Percentiles rank a stretch among this genome's conserved stretches.
Conservation (phyloP, 2,797 vertebrate species). For the Myotis findleyi region DNA sequence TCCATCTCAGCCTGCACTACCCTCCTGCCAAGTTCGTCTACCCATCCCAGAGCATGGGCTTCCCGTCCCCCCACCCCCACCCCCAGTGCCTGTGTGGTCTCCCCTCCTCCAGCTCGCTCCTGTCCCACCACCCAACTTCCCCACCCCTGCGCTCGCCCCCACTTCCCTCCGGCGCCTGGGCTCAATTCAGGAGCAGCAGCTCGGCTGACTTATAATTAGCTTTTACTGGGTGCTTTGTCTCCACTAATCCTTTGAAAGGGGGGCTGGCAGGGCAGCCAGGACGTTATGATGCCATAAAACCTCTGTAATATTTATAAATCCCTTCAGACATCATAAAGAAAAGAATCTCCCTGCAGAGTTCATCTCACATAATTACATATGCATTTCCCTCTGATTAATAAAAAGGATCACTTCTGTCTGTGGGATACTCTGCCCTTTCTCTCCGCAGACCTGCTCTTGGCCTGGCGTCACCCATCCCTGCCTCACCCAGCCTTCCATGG, state of each 20-base stretch:
- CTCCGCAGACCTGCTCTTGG: conserved; percentile 78
- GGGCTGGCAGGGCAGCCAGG: conserved; percentile 87
- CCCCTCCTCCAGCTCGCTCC: conserved; percentile 74
- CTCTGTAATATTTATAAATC: conserved; percentile 91
- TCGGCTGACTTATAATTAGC: conserved; percentile 88
- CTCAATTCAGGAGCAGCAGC: conserved; percentile 82
- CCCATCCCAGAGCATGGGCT: background rate
- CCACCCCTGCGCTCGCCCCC: conserved; percentile 71
- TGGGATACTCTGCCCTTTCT: conserved; percentile 84
- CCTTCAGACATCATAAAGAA: conserved; percentile 89
- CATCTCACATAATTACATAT: conserved; percentile 90
- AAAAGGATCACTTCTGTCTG: conserved; percentile 89
- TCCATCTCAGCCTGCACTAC: background rate
- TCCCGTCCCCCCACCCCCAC: background rate
- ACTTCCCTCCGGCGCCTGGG: conserved; percentile 74
- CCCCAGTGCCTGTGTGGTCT: conserved; percentile 85
- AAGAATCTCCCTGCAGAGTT: conserved; percentile 88
- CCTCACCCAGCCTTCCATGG: background rate
- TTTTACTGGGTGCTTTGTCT: conserved; percentile 89
- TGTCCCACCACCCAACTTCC: conserved; percentile 48
- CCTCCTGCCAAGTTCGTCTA: background rate
- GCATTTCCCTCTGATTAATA: conserved; percentile 91
- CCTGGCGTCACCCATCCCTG: background rate
- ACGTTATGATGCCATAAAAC: conserved; percentile 88
- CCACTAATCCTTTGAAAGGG: conserved; percentile 90